Evolutionary conservation across 1,140 invertebrate species (phyloP), one percentile per base, ranked within the genome.

Genomic region (Chionoecetes opilio): DNA sequence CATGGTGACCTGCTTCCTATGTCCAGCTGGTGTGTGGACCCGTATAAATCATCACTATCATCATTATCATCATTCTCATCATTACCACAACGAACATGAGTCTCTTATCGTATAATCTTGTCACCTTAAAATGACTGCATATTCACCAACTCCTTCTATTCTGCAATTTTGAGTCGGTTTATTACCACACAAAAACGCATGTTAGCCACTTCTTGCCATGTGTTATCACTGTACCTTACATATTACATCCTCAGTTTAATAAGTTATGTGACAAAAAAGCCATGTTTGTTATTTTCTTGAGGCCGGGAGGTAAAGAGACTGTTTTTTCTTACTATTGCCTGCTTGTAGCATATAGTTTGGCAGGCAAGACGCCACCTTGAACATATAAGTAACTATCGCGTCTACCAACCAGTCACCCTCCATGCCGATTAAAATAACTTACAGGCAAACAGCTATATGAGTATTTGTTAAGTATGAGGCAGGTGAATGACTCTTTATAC

Each of bases 171-270:
- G n/a, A n/a, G n/a, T n/a, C n/a, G n/a, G n/a, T n/a, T n/a, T n/a
- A n/a, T n/a, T n/a, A n/a, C n/a, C 82, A 84, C 82, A 84, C 82
- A 84, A 17, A 84, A 17, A 84, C 82, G 29, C 82, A 84, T n/a
- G 26, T 29, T 34, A 34, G 9, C 32, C 26, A 29, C 82, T 14
- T 17, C 46, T 0, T 14, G 21, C 46, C 11, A 53, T 53, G 46
- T 53, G 46, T 17, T 53, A 14, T 53, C 46, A 0, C 46, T 1
- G 46, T n/a, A 53, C 46, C 38, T 41, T 41, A 3, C 38, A 41
- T 41, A 41, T 6, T 41, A 41, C 38, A 41, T 6, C 38, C 38
- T 41, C 38, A 41, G 38, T 41, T 41, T 41, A 41, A 41, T 41
- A 41, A 14, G 5, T 41, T 14, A 41, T 6, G 38, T 14, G 38